Evolutionary conservation across 2,113 vertebrate species (phyloP).

Genomic region (Pelvicachromis taeniatus): DNA sequence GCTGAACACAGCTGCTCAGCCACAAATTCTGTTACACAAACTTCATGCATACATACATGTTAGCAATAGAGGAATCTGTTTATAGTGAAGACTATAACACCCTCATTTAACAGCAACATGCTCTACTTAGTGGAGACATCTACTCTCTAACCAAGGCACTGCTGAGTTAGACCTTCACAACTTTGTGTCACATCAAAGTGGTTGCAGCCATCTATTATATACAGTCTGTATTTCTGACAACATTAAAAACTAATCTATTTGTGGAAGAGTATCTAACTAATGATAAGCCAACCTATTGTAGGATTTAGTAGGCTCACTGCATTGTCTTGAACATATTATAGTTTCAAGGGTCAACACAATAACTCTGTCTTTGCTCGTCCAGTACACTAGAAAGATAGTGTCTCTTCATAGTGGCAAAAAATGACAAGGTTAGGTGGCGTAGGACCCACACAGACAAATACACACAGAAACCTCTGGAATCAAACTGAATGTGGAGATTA

Average conservation of each 20-base stretch:
- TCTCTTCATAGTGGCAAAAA: neutral
- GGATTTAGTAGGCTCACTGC: neutral
- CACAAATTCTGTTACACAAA: neutral
- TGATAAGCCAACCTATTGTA: neutral
- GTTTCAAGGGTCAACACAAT: neutral
- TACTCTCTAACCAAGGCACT: neutral
- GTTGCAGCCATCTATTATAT: neutral
- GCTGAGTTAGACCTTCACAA: neutral
- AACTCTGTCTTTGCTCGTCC: neutral
- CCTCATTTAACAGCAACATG: neutral
- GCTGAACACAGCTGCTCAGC: neutral
- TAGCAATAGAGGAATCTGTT: neutral
- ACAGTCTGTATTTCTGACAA: neutral
- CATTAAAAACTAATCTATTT: neutral
- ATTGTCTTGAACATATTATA: neutral
- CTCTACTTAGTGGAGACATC: neutral
- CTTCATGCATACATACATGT: neutral
- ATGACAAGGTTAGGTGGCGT: neutral
- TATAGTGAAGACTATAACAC: neutral
- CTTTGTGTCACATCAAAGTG: neutral
- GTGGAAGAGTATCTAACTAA: neutral
- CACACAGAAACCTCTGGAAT: constrained; percentile 4
- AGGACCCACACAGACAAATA: neutral
- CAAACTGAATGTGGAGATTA: constrained; percentile 34
- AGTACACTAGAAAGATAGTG: neutral